These are phyloP conservation scores for Graphium colonna DNA, from an alignment of 2,888 invertebrate species.

Conservation along the genomic window DNA sequence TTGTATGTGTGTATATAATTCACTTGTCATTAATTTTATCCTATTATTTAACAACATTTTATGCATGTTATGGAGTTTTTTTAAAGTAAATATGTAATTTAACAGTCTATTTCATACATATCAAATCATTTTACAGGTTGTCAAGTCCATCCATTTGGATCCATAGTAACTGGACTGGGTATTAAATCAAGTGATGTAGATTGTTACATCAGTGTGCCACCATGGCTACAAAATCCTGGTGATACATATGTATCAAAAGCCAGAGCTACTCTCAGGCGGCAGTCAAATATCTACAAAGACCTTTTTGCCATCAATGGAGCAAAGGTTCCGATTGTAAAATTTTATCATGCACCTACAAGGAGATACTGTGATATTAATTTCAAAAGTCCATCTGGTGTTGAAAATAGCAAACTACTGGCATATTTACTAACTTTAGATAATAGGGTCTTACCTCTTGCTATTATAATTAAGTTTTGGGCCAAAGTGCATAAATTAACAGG, in stretches of 20 bases:
- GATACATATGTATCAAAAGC: conserved; percentile 41
- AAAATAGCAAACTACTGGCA: conserved; percentile 83
- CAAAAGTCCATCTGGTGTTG: conserved; percentile 82
- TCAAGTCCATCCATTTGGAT: conserved; percentile 83
- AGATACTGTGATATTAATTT: conserved; percentile 86
- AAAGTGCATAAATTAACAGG: conserved; percentile 81
- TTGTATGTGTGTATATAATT: no score
- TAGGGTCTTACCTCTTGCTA: conserved; percentile 78
- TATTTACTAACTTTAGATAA: conserved; percentile 77
- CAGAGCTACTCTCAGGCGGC: conserved; percentile 49
- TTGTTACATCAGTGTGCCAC: conserved; percentile 76
- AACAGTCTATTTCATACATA: no score
- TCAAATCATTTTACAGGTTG: conserved; percentile 47
- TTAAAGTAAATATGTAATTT: no score
- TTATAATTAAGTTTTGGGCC: conserved; percentile 88
- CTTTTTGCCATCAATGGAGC: conserved; percentile 82
- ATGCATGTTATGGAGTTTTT: no score
- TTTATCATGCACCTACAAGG: conserved; percentile 79
- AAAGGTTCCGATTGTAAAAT: conserved; percentile 88
- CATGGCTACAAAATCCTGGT: conserved; percentile 20
- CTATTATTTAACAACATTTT: no score
- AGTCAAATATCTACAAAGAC: conserved; percentile 60
- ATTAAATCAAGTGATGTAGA: conserved; percentile 88
- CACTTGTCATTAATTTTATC: no score
- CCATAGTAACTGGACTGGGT: conserved; percentile 84